These are phyloP conservation scores for Montipora cactus DNA, from an alignment of 64 coral and sea anemone species.

Conservation along the genomic window DNA sequence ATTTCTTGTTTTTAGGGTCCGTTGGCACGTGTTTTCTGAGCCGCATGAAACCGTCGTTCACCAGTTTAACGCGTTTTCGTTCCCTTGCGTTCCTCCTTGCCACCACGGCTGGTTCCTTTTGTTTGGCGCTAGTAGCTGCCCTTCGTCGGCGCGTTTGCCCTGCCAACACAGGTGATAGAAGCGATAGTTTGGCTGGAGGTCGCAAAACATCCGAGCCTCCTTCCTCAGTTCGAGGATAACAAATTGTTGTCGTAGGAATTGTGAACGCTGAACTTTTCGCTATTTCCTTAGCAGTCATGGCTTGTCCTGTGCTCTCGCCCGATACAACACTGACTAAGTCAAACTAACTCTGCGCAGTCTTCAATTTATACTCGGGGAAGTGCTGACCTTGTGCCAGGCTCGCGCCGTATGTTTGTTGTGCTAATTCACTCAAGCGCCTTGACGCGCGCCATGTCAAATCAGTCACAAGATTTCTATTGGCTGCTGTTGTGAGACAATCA, in stretches of 20 bases:
- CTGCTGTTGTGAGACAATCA: constrained; percentile 27
- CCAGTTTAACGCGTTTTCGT: constrained; percentile 94
- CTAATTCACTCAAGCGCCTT: constrained; percentile 50
- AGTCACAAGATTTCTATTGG: constrained; percentile 29
- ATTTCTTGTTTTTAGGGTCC: constrained; percentile 99
- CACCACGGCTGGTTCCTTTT: constrained; percentile 98
- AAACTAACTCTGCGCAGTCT: constrained; percentile 24
- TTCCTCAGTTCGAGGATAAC: constrained; percentile 81
- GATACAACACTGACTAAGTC: constrained; percentile 33
- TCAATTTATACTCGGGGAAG: constrained; percentile 56
- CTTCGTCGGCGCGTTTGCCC: constrained; percentile 80
- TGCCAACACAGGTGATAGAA: constrained; percentile 77
- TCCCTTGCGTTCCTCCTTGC: constrained; percentile 95
- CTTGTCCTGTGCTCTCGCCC: constrained; percentile 26
- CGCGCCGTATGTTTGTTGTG: constrained; percentile 64
- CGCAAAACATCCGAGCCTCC: constrained; percentile 76
- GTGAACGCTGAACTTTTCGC: constrained; percentile 88
- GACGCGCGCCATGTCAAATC: constrained; percentile 53
- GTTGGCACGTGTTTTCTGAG: constrained; percentile 98
- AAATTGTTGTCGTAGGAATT: constrained; percentile 83
- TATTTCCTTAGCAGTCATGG: constrained; percentile 80
- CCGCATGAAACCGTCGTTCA: constrained; percentile 96
- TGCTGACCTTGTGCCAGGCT: constrained; percentile 55
- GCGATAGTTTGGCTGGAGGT: constrained; percentile 52
- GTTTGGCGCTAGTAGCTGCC: constrained; percentile 86